phyloP scores from a whole-genome alignment of 2,888 invertebrate species.

The Platerodrilus igneus region DNA sequence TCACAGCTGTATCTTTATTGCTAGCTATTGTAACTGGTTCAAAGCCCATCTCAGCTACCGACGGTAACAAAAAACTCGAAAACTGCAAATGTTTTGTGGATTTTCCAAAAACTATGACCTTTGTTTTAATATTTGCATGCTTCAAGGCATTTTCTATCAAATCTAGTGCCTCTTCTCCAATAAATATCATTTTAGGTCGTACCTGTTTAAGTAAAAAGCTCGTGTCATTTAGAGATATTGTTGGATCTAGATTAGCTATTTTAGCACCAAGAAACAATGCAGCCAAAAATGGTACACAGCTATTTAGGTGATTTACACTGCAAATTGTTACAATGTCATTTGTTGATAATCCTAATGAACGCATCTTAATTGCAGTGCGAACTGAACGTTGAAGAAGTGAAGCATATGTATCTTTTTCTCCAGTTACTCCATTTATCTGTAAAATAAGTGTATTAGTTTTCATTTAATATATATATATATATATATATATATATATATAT shows the following conservation, averaged over 20 bases:
- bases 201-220: conserved; percentile 29
- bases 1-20: conserved; percentile 29
- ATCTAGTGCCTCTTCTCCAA: conserved; percentile 10
- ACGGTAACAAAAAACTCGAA: conserved; percentile 15
- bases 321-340: conserved; percentile 50
- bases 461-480: too few relatives aligned
- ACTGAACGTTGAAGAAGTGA: conserved; percentile 28
- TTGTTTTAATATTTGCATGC: conserved; percentile 14
- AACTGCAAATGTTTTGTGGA: conserved; percentile 22
- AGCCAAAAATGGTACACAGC: conserved; percentile 48
- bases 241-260: conserved; percentile 34
- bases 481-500: too few relatives aligned
- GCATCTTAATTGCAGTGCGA: conserved; percentile 22
- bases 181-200: conserved; percentile 7
- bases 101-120: conserved; percentile 27
- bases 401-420: conserved; percentile 40
- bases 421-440: conserved; percentile 7
- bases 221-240: conserved; percentile 27
- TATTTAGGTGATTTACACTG: conserved; percentile 47
- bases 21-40: conserved; percentile 24
- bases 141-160: conserved; percentile 20
- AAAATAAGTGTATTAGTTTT: not conserved
- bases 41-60: conserved; percentile 28
- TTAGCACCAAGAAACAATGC: conserved; percentile 47
- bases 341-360: conserved; percentile 38